phyloP scores from a whole-genome alignment of 2,888 invertebrate genomes.

The Cryptosula pallasiana region DNA sequence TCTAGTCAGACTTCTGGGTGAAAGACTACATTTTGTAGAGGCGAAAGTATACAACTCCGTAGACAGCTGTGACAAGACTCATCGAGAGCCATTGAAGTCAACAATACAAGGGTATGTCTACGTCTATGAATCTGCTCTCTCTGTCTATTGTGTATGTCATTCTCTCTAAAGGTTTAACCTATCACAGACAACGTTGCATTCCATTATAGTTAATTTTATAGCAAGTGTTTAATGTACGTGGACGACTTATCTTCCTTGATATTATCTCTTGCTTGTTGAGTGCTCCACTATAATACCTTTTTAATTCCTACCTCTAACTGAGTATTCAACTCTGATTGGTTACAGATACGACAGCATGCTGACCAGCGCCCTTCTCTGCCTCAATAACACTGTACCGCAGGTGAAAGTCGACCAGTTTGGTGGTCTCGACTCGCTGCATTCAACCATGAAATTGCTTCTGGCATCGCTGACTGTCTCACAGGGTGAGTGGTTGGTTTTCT shows the following conservation, averaged over 20 bases:
- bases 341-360: constrained; percentile 21
- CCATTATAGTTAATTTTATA: too few relatives aligned
- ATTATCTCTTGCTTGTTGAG: too few relatives aligned
- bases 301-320: too few relatives aligned
- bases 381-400: constrained; percentile 16
- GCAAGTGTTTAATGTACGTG: too few relatives aligned
- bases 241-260: too few relatives aligned
- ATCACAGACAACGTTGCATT: too few relatives aligned
- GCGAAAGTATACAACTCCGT: neutral
- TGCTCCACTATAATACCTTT: too few relatives aligned
- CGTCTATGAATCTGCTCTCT: too few relatives aligned
- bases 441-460: neutral
- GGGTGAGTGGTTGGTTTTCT: neutral
- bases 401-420: constrained; percentile 10
- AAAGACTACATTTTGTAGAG: neutral
- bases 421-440: constrained; percentile 3
- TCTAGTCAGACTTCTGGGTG: neutral
- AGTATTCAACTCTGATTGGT: too few relatives aligned
- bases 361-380: constrained; percentile 15
- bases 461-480: neutral
- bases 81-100: neutral
- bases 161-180: too few relatives aligned
- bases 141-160: too few relatives aligned
- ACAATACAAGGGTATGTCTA: constrained; percentile 12
- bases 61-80: neutral